These are phyloP conservation scores for Lates japonicus DNA, from an alignment of 2,797 vertebrate species.

Conservation along the genomic window DNA sequence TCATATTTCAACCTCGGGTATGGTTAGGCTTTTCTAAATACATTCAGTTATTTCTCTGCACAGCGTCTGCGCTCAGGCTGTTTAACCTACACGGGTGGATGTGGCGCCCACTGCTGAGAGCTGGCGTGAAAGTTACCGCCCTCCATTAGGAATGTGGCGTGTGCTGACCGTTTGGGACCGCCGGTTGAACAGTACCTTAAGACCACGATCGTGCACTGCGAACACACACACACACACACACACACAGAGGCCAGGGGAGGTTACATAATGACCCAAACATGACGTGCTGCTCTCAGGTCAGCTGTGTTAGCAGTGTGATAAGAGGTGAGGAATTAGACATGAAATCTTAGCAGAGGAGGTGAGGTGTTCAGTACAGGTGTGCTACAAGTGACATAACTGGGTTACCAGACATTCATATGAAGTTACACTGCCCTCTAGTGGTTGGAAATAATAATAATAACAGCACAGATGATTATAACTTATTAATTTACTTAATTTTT, in stretches of 20 bases:
- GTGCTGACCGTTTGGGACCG: slow-evolving; percentile 99
- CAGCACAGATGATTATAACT: not conserved
- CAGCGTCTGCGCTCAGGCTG: not conserved
- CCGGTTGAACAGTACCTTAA: slow-evolving; percentile 99
- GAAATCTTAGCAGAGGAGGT: slow-evolving; percentile 5
- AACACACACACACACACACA: slow-evolving; percentile 51
- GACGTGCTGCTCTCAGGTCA: not conserved
- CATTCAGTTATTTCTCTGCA: not conserved
- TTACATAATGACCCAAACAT: slow-evolving; percentile 22
- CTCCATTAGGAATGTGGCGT: slow-evolving; percentile 97
- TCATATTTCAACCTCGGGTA: not conserved
- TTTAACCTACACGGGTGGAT: slow-evolving; percentile 95
- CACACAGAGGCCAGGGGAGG: not conserved
- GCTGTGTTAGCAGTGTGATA: too few relatives aligned
- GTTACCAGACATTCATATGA: not conserved
- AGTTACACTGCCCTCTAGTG: slow-evolving; percentile 56
- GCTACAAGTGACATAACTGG: slow-evolving; percentile 11
- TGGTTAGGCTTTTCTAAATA: not conserved
- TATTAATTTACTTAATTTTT: too few relatives aligned
- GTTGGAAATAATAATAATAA: not conserved
- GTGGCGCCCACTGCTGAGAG: slow-evolving; percentile 98
- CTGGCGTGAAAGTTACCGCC: slow-evolving; percentile 99
- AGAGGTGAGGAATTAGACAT: slow-evolving; percentile 5
- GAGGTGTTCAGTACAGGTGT: slow-evolving; percentile 21
- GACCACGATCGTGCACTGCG: slow-evolving; percentile 96